phyloP scores from a whole-genome alignment of 2,797 vertebrate species.

The Knipowitschia caucasica region DNA sequence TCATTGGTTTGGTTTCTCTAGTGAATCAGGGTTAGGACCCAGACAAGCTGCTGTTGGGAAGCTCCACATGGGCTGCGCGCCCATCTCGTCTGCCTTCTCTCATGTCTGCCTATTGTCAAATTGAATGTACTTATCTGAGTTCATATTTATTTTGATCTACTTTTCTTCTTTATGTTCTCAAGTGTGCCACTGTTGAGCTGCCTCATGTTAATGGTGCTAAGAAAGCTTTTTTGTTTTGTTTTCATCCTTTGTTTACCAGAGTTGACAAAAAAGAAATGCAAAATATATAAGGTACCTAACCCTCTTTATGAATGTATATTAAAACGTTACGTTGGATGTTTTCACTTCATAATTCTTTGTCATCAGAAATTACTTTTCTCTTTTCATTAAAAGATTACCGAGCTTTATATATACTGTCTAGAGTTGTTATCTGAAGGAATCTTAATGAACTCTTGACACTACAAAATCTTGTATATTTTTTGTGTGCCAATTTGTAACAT shows the following conservation, averaged over 20 bases:
- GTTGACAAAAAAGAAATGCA: constrained; percentile 76
- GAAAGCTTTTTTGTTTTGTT: constrained; percentile 66
- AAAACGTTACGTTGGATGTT: constrained; percentile 94
- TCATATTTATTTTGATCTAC: constrained; percentile 51
- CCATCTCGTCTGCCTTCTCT: constrained; percentile 82
- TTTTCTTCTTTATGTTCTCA: constrained; percentile 43
- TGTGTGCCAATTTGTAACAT: constrained; percentile 99
- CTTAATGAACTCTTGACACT: constrained; percentile 99
- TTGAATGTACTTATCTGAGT: constrained; percentile 95
- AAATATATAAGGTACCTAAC: constrained; percentile 76
- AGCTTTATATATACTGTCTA: constrained; percentile 99
- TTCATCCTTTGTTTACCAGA: constrained; percentile 65
- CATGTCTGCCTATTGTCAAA: constrained; percentile 94
- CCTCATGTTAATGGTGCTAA: constrained; percentile 97
- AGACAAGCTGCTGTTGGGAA: constrained; percentile 78
- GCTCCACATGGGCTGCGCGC: constrained; percentile 71
- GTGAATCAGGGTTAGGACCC: constrained; percentile 78
- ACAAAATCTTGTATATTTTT: constrained; percentile 99
- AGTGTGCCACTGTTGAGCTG: constrained; percentile 93
- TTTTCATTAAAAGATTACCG: constrained; percentile 92
- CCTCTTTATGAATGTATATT: constrained; percentile 99
- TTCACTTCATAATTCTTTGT: constrained; percentile 94
- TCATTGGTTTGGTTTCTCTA: constrained; percentile 73
- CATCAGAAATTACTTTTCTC: constrained; percentile 92
- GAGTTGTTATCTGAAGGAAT: constrained; percentile 99